Evolutionary conservation across 2,888 invertebrate species (phyloP).

Genomic region (Pinctada fucata): DNA sequence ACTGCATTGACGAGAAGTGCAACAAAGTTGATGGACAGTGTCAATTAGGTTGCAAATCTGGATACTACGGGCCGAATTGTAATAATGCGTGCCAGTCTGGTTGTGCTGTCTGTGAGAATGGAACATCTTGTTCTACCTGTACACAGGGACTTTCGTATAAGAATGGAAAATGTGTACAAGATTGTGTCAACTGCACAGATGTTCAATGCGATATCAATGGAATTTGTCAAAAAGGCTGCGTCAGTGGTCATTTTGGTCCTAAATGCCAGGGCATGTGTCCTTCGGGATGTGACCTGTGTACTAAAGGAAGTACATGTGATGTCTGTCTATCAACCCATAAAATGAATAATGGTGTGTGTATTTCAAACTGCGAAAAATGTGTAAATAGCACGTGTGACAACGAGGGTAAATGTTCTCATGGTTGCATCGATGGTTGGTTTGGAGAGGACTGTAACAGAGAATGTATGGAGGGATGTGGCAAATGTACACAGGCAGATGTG

Average conservation of each 20-base stretch:
- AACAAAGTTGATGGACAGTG: slow-evolving; percentile 4
- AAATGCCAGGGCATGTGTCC: background rate
- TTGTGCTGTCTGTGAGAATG: slow-evolving; percentile 12
- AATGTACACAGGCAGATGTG: background rate
- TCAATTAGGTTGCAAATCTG: slow-evolving; percentile 10
- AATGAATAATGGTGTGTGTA: background rate
- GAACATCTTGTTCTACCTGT: background rate
- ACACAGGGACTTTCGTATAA: background rate
- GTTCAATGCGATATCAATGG: background rate
- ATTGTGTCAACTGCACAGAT: background rate
- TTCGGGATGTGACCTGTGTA: background rate
- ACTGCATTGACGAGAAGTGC: slow-evolving; percentile 13
- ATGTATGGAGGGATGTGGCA: slow-evolving; percentile 15
- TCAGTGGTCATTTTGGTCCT: background rate
- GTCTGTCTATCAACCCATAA: background rate
- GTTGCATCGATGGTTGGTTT: slow-evolving; percentile 17
- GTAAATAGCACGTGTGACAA: background rate
- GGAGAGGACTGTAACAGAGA: slow-evolving; percentile 5
- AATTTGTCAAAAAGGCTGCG: background rate
- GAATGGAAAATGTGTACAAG: background rate
- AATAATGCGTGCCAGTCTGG: background rate
- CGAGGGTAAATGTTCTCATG: slow-evolving; percentile 8
- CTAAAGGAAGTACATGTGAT: background rate
- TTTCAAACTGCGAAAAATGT: slow-evolving; percentile 5
- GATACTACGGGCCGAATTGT: slow-evolving; percentile 7